Percentiles rank a stretch among this genome's conserved stretches.
phyloP scores from a whole-genome alignment of 2,797 vertebrate genomes.

The Anguilla pacifica region DNA sequence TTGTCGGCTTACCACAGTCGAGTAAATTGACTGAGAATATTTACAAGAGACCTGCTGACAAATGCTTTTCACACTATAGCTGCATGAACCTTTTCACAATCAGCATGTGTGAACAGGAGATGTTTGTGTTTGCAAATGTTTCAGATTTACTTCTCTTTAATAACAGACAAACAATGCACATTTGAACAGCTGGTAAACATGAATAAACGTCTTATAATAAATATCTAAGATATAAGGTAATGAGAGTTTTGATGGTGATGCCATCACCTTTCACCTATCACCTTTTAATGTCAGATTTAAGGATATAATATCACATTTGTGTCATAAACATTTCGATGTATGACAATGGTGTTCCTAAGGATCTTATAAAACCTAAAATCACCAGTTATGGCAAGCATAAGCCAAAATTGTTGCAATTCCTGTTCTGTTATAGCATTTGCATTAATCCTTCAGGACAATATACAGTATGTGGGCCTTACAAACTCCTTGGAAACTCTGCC shows the following conservation, averaged over 20 bases:
- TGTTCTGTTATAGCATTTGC: background rate
- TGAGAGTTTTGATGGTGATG: no score
- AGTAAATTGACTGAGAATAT: background rate
- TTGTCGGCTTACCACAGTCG: background rate
- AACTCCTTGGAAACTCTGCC: background rate
- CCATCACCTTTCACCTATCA: no score
- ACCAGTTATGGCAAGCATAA: no score
- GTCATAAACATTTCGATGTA: no score
- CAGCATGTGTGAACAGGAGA: background rate
- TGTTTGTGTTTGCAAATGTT: background rate
- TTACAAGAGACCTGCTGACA: background rate
- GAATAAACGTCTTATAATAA: no score
- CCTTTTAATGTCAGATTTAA: no score
- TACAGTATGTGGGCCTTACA: background rate
- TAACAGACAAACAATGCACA: background rate
- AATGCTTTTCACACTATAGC: background rate
- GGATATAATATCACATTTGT: no score
- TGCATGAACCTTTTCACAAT: background rate
- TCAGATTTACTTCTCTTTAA: conserved; percentile 5
- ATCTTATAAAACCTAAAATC: no score
- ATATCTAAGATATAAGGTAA: no score
- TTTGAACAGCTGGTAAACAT: background rate
- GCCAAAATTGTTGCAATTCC: no score
- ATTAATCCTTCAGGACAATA: background rate
- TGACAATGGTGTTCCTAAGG: no score